Evolutionary conservation across 2,797 vertebrate species (phyloP).

Genomic region (Platalea minor): DNA sequence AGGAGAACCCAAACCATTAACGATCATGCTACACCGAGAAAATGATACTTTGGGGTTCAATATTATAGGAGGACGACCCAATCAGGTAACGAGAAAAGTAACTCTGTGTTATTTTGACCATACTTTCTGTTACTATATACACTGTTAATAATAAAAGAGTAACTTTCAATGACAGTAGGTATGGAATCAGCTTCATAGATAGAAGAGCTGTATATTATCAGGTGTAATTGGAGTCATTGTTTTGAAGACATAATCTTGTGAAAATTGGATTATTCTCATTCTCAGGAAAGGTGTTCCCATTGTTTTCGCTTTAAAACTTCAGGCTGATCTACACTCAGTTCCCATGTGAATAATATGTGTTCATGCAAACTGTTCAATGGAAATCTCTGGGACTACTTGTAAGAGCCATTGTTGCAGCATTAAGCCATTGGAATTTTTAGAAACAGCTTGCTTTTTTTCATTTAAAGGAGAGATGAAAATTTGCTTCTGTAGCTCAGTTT

Average conservation of each 20-base stretch:
- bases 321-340: neutral
- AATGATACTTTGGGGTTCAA: conserved; percentile 78
- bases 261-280: neutral
- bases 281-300: neutral
- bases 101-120: neutral
- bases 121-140: neutral
- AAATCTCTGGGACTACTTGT: neutral
- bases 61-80: conserved; percentile 72
- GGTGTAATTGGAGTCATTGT: neutral
- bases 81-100: conserved; percentile 66
- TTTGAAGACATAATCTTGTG: neutral
- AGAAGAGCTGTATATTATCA: neutral
- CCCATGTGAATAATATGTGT: neutral
- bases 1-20: conserved; percentile 64
- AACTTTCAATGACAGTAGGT: neutral
- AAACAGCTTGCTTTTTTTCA: neutral
- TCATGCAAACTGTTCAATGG: neutral
- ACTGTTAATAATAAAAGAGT: neutral
- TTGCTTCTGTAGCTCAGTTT: neutral
- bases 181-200: neutral
- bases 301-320: neutral
- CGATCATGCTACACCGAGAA: conserved; percentile 70
- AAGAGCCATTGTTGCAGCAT: conserved; percentile 6
- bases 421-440: conserved; percentile 9
- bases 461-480: neutral